Evolutionary conservation across 1,140 invertebrate genomes (phyloP), one percentile per base, ranked within the genome.

Genomic region (Ooceraea biroi): DNA sequence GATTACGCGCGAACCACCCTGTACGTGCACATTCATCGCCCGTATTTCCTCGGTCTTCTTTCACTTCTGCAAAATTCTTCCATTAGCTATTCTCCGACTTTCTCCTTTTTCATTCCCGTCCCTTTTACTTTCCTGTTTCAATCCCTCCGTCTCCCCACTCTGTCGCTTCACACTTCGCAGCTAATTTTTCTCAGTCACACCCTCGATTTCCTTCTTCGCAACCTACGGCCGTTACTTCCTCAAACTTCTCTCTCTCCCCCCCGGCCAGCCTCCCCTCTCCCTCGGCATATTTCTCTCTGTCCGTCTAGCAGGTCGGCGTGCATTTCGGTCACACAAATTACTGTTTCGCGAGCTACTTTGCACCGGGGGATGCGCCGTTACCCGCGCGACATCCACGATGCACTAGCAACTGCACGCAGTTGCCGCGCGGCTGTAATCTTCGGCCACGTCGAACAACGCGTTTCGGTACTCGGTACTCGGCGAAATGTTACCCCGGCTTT

Each of bases 101-200:
- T n/a, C 12, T 12, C 36, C 44, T 78, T 57, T 61, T 44, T n/a
- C 4, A 12, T 19, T 52, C 14, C 44, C 22, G 65, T 19, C 27
- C 76, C 30, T 25, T 57, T 78, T 44, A 55, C 48, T 44, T 55
- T 68, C 17, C n/a, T 17, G 76, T 76, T 44, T 57, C 46, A 46
- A 50, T 7, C 30, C 41, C 25, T 8, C 27, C 10, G 25, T 11
- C 19, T 12, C 3, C 8, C 36, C 12, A 46, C 46, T 30, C 68
- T 11, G n/a, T 19, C 3, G 46, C 22, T n/a, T 7, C 36, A 36
- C 36, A 36, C 10, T 55, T 48, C 17, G 22, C 14, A 25, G 63
- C 36, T 78, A 78, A 78, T 78, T 78, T 78, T 78, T 78, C 76
- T 78, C 48, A 68, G 76, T 78, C 76, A 68, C 63, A 68, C 46